A percentile compares a stretch with the other conserved stretches of the same genome.
Evolutionary conservation across 1,140 invertebrate genomes (phyloP).

Genomic region (Drosophila nasuta): DNA sequence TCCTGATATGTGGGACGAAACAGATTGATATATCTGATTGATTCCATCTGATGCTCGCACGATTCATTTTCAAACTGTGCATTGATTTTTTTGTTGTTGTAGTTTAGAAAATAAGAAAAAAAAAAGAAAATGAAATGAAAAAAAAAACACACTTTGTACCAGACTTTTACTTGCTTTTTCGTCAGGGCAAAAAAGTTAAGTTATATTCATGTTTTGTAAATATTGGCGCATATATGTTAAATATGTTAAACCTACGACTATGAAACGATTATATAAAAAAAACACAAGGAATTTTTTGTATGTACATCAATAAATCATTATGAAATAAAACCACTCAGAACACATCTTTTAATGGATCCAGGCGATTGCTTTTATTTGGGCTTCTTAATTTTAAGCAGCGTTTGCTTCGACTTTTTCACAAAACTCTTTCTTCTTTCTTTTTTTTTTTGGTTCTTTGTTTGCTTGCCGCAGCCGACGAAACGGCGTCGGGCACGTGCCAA

Average conservation of each 20-base stretch:
- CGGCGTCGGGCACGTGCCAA: conserved; percentile 42
- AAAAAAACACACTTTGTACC: conserved; percentile 15
- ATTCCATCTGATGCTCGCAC: conserved; percentile 35
- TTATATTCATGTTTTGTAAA: conserved; percentile 75
- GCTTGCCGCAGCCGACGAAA: conserved; percentile 27
- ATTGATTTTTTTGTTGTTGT: conserved; percentile 45
- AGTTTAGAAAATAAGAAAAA: conserved; percentile 37
- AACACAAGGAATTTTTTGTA: conserved; percentile 16
- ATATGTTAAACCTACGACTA: conserved; percentile 30
- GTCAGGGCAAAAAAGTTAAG: conserved; percentile 61
- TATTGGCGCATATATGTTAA: conserved; percentile 60
- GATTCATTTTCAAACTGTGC: conserved; percentile 36
- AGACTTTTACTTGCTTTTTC: conserved; percentile 51
- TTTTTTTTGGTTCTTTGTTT: conserved; percentile 21
- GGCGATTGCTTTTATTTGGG: not conserved
- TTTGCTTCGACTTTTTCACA: conserved; percentile 36
- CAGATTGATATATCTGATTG: not conserved
- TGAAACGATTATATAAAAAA: conserved; percentile 18
- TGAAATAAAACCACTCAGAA: conserved; percentile 17
- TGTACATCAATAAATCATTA: conserved; percentile 24
- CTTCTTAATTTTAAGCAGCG: not conserved
- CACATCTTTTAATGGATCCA: not conserved
- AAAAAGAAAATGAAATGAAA: not conserved
- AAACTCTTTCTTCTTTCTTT: conserved; percentile 16
- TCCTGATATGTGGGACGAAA: not conserved